Evolutionary conservation across 2,888 invertebrate species (phyloP), one percentile per base, ranked within the genome.

Genomic region (Dasypogon diadema): DNA sequence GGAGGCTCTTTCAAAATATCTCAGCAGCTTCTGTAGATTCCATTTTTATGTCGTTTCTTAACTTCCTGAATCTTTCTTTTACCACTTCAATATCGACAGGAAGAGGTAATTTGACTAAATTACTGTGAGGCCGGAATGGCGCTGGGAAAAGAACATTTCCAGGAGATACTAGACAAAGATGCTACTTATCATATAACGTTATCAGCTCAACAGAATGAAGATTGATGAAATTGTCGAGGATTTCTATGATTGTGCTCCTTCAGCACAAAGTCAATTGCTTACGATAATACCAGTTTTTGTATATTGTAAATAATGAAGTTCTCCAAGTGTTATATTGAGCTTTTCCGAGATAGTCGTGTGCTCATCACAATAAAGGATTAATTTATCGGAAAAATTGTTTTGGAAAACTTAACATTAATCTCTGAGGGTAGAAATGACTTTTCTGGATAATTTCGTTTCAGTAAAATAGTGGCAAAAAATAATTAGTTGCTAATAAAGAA

Each of bases 61-160:
- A 63, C 63, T 42, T 63, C 22, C 42, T 42, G 22, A 65, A 24
- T 14, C 48, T 48, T 65, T 12, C 12, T 14, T 34, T 37, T 21
- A 24, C 12, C 48, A 65, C 65, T 65, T 65, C 65, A 65, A 65
- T 42, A 42, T 65, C 65, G 65, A 65, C 42, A 65, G 65, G 65
- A 65, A 65, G 48, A 65, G 21, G 65, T 65, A 48, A 65, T 65
- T 65, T 65, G 65, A 65, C 65, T 65, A 65, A 65, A 65, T 65
- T 65, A 65, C 65, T 46, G 65, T 65, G 21, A 65, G 48, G 46
- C 65, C 46, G 46, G 26, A 65, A 65, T 65, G 48, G 46, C 46
- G 46, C 26, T 65, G 48, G 42, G 46, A n/a, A 24, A 65, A 37
- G 46, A 65, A 16, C 46, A 65, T 24, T 65, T 65, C 48, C 24